A percentile compares a stretch with the other conserved stretches of the same genome.
Conservation (phyloP, 2,113 vertebrate genomes). For the Copsychus sechellarum region DNA sequence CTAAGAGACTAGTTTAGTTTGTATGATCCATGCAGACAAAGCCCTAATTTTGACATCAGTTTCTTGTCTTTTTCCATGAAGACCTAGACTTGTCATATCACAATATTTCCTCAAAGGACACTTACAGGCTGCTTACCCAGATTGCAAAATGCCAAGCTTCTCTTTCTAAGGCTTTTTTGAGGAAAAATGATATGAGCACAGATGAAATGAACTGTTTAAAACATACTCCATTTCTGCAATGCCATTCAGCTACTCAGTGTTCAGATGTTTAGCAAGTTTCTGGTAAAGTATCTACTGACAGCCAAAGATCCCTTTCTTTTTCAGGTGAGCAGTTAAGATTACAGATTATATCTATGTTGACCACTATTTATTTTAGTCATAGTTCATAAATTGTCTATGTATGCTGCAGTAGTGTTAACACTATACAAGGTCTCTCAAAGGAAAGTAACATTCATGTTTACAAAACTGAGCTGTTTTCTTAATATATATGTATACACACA, state of each 20-base stretch:
- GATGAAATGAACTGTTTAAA: conserved; percentile 9
- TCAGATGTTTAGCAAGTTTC: conserved; percentile 7
- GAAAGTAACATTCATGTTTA: conserved; percentile 36
- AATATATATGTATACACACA: not conserved
- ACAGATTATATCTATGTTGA: conserved; percentile 8
- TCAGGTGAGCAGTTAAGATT: conserved; percentile 80
- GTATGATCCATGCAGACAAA: conserved; percentile 53
- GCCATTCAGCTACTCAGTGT: conserved; percentile 68
- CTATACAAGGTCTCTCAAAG: conserved; percentile 18
- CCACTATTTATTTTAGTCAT: not conserved
- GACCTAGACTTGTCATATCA: conserved; percentile 34
- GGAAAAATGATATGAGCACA: conserved; percentile 42
- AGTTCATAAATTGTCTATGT: conserved; percentile 1
- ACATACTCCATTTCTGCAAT: conserved; percentile 73
- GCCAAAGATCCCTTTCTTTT: conserved; percentile 49
- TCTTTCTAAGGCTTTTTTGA: not conserved
- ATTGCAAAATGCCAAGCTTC: conserved; percentile 11
- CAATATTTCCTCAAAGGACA: conserved; percentile 56
- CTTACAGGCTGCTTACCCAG: not conserved
- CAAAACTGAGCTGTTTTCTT: conserved; percentile 36
- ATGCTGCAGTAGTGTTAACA: conserved; percentile 39
- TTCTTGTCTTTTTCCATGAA: not conserved
- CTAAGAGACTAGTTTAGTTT: conserved; percentile 2
- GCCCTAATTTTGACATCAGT: conserved; percentile 5
- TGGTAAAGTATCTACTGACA: conserved; percentile 34